Percentiles rank a stretch among this genome's conserved stretches.
Conservation (phyloP, 2,113 vertebrate genomes). For the Spea bombifrons region DNA sequence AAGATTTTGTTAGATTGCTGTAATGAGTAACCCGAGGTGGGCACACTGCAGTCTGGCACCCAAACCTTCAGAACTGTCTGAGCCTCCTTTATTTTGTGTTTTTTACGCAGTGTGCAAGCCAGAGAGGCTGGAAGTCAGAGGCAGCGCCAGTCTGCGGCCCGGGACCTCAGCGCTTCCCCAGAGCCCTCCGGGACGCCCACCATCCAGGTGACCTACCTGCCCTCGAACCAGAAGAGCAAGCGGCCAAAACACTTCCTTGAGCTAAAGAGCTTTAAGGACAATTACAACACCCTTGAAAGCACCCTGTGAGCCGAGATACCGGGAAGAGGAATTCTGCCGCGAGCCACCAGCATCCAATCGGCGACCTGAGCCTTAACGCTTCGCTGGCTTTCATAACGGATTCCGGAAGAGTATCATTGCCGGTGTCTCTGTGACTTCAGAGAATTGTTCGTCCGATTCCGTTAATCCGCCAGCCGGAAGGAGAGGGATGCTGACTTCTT, state of each 20-base stretch:
- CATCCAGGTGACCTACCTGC: constrained; percentile 90
- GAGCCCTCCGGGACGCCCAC: constrained; percentile 72
- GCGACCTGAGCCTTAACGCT: not conserved
- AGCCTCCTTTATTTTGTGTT: constrained; percentile 16
- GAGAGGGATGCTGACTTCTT: not conserved
- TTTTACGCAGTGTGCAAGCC: constrained; percentile 59
- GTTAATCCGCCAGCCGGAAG: not conserved
- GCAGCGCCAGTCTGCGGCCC: constrained; percentile 86
- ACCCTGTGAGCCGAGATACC: constrained; percentile 67
- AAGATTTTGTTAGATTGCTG: too few relatives aligned
- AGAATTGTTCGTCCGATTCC: not conserved
- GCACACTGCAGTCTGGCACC: too few relatives aligned
- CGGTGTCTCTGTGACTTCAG: not conserved
- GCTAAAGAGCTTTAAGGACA: constrained; percentile 97
- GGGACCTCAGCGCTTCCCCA: constrained; percentile 77
- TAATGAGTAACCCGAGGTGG: too few relatives aligned
- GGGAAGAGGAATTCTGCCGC: not conserved
- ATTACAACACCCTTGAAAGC: constrained; percentile 94
- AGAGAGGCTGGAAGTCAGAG: constrained; percentile 66
- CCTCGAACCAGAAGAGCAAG: constrained; percentile 86
- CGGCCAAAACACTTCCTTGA: constrained; percentile 91
- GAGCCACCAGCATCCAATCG: not conserved
- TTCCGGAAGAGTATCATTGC: not conserved
- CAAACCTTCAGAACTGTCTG: too few relatives aligned
- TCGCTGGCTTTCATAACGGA: not conserved